Conservation (phyloP, 1,140 invertebrate species). For the Pseudoatta argentina region DNA sequence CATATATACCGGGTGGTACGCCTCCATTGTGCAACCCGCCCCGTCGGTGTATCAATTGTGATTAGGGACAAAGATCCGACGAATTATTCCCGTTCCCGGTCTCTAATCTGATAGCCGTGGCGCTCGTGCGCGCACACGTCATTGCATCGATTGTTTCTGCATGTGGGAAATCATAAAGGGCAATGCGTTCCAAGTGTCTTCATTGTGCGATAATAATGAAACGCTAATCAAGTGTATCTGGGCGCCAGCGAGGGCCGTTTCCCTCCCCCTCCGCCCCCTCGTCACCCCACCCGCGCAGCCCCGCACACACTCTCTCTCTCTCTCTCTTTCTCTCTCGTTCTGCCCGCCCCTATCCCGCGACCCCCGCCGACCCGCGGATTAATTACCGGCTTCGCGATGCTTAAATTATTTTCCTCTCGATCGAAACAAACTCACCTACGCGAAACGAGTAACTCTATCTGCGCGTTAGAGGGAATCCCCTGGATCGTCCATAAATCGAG, state of each 20-base stretch:
- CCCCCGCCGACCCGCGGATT: slow-evolving; percentile 49
- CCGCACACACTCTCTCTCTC: no score
- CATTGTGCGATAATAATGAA: slow-evolving; percentile 72
- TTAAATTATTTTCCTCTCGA: slow-evolving; percentile 61
- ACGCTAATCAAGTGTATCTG: slow-evolving; percentile 69
- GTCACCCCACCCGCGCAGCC: neutral
- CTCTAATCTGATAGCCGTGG: slow-evolving; percentile 77
- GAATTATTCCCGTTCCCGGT: slow-evolving; percentile 76
- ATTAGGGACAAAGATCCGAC: slow-evolving; percentile 79
- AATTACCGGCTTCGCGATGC: slow-evolving; percentile 59
- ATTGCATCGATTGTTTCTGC: slow-evolving; percentile 77
- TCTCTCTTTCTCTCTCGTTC: neutral
- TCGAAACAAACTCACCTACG: slow-evolving; percentile 62
- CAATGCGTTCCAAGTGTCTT: slow-evolving; percentile 72
- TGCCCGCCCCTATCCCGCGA: slow-evolving; percentile 16
- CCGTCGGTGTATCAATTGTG: slow-evolving; percentile 77
- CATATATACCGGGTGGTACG: slow-evolving; percentile 75
- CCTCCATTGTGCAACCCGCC: slow-evolving; percentile 72
- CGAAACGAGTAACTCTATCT: slow-evolving; percentile 56
- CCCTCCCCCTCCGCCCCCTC: neutral
- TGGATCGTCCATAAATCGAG: slow-evolving; percentile 60
- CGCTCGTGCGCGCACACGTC: slow-evolving; percentile 69
- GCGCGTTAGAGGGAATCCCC: slow-evolving; percentile 35
- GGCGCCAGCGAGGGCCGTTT: slow-evolving; percentile 52
- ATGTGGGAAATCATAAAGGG: slow-evolving; percentile 75